phyloP scores from a whole-genome alignment of 2,888 invertebrate species.

The Pseudeuparius sepicola region DNA sequence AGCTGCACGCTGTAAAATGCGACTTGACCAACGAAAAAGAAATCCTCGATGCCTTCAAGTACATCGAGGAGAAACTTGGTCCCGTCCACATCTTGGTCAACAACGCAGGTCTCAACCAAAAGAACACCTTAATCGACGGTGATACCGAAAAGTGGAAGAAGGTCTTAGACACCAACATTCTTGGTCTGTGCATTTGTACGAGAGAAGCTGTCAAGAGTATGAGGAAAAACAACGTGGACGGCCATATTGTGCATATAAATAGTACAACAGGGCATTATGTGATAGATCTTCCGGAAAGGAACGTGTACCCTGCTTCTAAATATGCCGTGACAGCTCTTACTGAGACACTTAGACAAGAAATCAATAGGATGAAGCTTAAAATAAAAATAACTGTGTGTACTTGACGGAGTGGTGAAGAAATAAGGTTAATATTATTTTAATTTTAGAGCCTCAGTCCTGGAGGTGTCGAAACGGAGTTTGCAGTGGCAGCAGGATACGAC shows the following conservation, averaged over 20 bases:
- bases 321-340: slow-evolving; percentile 22
- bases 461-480: slow-evolving; percentile 23
- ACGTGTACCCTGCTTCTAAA: slow-evolving; percentile 22
- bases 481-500: slow-evolving; percentile 16
- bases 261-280: slow-evolving; percentile 25
- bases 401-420: background rate
- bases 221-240: slow-evolving; percentile 23
- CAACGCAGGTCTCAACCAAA: slow-evolving; percentile 22
- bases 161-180: slow-evolving; percentile 20
- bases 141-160: slow-evolving; percentile 19
- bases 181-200: slow-evolving; percentile 24
- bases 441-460: slow-evolving; percentile 30
- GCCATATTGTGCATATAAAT: slow-evolving; percentile 27
- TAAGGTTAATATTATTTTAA: slow-evolving; percentile 6
- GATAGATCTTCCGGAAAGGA: slow-evolving; percentile 15
- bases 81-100: slow-evolving; percentile 25
- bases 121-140: slow-evolving; percentile 19
- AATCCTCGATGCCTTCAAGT: slow-evolving; percentile 22
- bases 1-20: slow-evolving; percentile 21
- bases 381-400: slow-evolving; percentile 22
- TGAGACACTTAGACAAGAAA: slow-evolving; percentile 20
- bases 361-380: slow-evolving; percentile 14
- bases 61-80: slow-evolving; percentile 22
- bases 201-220: slow-evolving; percentile 26
- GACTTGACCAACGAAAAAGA: slow-evolving; percentile 24